phyloP scores from a whole-genome alignment of 2,888 invertebrate genomes.

The Drosophila ezoana region DNA sequence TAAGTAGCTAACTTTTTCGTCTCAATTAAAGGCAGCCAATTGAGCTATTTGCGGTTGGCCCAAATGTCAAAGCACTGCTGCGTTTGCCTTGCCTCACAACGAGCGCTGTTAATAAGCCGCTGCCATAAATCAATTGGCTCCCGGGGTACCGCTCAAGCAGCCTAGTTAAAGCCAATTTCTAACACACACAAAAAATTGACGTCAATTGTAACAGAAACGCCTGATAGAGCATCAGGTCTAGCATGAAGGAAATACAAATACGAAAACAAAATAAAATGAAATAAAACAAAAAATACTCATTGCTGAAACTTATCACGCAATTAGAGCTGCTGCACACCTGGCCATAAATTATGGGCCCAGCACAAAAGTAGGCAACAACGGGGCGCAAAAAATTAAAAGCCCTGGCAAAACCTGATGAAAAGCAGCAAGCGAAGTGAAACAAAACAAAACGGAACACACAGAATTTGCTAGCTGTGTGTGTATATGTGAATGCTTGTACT shows the following conservation, averaged over 20 bases:
- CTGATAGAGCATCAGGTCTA: slow-evolving; percentile 30
- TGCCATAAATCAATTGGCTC: slow-evolving; percentile 68
- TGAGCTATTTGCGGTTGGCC: slow-evolving; percentile 42
- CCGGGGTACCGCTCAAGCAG: slow-evolving; percentile 11
- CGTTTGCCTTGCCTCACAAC: slow-evolving; percentile 25
- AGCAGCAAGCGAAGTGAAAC: slow-evolving; percentile 10
- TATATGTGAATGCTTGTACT: slow-evolving; percentile 24
- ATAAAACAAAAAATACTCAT: slow-evolving; percentile 51
- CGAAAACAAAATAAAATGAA: neutral
- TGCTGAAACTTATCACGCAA: slow-evolving; percentile 80
- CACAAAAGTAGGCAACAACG: slow-evolving; percentile 58
- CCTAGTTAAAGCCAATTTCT: slow-evolving; percentile 24
- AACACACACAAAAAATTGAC: slow-evolving; percentile 41
- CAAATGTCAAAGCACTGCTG: slow-evolving; percentile 18
- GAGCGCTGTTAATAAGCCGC: slow-evolving; percentile 51
- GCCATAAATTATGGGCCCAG: slow-evolving; percentile 64
- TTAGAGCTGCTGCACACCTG: slow-evolving; percentile 71
- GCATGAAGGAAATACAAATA: slow-evolving; percentile 31
- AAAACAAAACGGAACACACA: slow-evolving; percentile 8
- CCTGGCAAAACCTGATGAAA: slow-evolving; percentile 25
- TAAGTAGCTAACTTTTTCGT: slow-evolving; percentile 45
- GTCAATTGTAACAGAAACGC: slow-evolving; percentile 50
- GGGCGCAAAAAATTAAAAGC: slow-evolving; percentile 63
- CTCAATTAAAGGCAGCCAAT: slow-evolving; percentile 40
- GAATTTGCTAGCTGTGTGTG: slow-evolving; percentile 36